These are phyloP conservation scores for Tringa solitaria DNA, from an alignment of 2,113 vertebrate species.

Conservation along the genomic window DNA sequence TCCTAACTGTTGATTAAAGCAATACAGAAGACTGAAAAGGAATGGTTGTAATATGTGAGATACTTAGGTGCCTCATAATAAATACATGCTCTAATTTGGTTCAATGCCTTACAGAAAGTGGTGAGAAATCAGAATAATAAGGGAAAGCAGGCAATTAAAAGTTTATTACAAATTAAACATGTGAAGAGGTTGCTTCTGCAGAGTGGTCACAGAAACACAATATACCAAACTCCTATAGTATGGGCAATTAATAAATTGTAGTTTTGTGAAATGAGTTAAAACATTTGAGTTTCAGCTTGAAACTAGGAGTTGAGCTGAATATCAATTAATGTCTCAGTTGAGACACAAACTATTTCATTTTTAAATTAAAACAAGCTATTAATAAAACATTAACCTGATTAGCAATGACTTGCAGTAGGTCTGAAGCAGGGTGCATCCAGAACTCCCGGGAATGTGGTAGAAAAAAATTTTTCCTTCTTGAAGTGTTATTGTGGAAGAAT, in stretches of 20 bases:
- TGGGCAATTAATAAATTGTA: background rate
- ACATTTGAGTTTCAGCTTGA: background rate
- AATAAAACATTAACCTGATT: background rate
- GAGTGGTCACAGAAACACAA: background rate
- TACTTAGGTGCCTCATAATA: background rate
- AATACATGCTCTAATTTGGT: background rate
- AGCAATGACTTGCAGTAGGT: background rate
- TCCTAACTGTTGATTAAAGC: background rate
- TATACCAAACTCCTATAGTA: background rate
- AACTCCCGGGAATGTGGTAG: background rate
- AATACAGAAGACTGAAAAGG: background rate
- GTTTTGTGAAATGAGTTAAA: background rate
- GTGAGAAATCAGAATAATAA: background rate
- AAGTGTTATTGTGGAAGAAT: background rate
- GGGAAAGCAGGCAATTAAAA: background rate
- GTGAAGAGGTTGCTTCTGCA: background rate
- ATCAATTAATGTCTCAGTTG: background rate
- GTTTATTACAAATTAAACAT: background rate
- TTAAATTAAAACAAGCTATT: slow-evolving; percentile 7
- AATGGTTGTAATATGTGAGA: background rate
- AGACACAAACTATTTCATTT: background rate
- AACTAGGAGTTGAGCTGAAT: background rate
- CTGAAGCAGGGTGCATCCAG: background rate
- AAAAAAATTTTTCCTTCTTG: background rate
- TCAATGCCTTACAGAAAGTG: background rate